phyloP scores from a whole-genome alignment of 2,888 invertebrate genomes.

The Ectemnius lituratus region DNA sequence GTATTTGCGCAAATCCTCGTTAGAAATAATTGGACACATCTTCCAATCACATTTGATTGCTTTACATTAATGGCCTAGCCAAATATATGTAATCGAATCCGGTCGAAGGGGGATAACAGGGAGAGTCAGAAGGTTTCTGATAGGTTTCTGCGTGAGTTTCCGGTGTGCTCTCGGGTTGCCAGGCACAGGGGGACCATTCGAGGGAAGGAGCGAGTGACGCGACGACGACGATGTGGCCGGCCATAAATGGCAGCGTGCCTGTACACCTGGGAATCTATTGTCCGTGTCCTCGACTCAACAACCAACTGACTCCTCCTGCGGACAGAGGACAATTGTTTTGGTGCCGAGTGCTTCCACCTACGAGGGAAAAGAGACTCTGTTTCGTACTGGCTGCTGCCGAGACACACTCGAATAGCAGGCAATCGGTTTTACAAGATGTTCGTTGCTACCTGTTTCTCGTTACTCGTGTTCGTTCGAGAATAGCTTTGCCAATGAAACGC shows the following conservation, averaged over 20 bases:
- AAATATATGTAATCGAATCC: too few relatives aligned
- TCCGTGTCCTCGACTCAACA: slow-evolving; percentile 20
- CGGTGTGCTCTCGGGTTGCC: slow-evolving; percentile 1
- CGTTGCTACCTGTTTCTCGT: too few relatives aligned
- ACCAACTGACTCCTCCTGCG: not conserved
- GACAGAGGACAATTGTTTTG: slow-evolving; percentile 48
- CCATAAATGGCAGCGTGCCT: slow-evolving; percentile 57
- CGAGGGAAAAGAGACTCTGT: slow-evolving; percentile 22
- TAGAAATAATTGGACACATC: too few relatives aligned
- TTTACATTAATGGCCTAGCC: too few relatives aligned
- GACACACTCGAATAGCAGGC: too few relatives aligned
- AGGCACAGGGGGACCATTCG: slow-evolving; percentile 17
- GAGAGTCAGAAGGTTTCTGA: not conserved
- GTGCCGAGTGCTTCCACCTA: slow-evolving; percentile 41
- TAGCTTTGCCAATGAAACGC: too few relatives aligned
- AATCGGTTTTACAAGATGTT: too few relatives aligned
- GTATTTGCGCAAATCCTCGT: too few relatives aligned
- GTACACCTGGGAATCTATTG: slow-evolving; percentile 46
- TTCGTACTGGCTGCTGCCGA: too few relatives aligned
- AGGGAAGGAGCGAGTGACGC: slow-evolving; percentile 41
- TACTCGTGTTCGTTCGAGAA: too few relatives aligned
- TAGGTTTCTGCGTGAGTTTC: not conserved
- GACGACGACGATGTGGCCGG: slow-evolving; percentile 2
- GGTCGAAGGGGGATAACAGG: not conserved
- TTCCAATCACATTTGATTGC: too few relatives aligned